Evolutionary conservation across 2,888 invertebrate species (phyloP).

Genomic region (Allophyes oxyacanthae): DNA sequence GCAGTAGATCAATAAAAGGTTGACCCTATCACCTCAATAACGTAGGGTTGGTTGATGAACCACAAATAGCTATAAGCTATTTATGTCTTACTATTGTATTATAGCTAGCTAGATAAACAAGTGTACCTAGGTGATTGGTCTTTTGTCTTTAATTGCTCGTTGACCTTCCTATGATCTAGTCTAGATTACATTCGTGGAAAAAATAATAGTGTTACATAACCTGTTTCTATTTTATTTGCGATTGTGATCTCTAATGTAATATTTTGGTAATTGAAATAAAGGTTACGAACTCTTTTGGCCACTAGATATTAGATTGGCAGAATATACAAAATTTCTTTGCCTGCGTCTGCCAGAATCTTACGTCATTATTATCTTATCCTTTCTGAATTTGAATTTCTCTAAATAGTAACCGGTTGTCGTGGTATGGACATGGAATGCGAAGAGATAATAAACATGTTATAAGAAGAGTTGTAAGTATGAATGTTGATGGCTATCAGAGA

Average conservation of each 20-base stretch:
- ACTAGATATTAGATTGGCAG: slow-evolving; percentile 15
- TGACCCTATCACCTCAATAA: slow-evolving; percentile 23
- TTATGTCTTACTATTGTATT: background rate
- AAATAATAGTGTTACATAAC: background rate
- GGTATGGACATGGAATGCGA: no score
- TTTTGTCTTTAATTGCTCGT: slow-evolving; percentile 21
- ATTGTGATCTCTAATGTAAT: slow-evolving; percentile 4
- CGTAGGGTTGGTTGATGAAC: slow-evolving; percentile 26
- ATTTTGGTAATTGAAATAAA: slow-evolving; percentile 17
- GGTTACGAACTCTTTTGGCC: slow-evolving; percentile 23
- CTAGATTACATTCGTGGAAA: slow-evolving; percentile 10
- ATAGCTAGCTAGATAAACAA: slow-evolving; percentile 8
- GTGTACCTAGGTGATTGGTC: slow-evolving; percentile 3
- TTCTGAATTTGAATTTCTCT: no score
- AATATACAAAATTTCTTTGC: slow-evolving; percentile 23
- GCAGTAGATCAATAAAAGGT: slow-evolving; percentile 33
- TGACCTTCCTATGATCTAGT: slow-evolving; percentile 12
- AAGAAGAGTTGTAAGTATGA: no score
- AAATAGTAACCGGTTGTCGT: no score
- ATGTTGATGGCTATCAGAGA: no score
- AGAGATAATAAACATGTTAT: no score
- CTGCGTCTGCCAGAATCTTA: background rate
- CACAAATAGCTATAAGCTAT: slow-evolving; percentile 4
- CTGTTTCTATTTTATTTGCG: slow-evolving; percentile 8
- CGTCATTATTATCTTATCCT: no score